These are phyloP conservation scores for Actinemys pallida DNA, from an alignment of 2,113 vertebrate genomes.

Conservation along the genomic window DNA sequence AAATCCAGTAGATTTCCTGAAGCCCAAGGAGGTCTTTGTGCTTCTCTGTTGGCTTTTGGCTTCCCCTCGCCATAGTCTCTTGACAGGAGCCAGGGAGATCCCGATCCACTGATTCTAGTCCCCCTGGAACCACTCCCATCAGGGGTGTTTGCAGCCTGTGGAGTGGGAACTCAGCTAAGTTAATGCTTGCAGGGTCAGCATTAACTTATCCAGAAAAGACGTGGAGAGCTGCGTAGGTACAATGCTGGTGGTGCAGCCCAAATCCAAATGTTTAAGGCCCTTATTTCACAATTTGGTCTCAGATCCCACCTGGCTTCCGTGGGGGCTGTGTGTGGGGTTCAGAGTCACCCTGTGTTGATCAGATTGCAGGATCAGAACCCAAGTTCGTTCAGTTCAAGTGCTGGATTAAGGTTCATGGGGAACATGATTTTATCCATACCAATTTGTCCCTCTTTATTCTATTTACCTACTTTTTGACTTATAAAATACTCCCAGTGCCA, in stretches of 20 bases:
- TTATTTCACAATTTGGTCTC: not conserved
- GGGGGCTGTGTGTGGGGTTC: not conserved
- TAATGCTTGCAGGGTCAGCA: not conserved
- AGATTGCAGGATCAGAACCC: not conserved
- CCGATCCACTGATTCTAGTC: not conserved
- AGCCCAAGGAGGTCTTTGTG: not conserved
- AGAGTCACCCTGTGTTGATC: accelerated
- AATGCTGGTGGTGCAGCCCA: not conserved
- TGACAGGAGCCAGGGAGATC: not conserved
- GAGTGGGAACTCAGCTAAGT: not conserved
- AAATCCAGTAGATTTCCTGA: not conserved
- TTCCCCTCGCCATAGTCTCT: not conserved
- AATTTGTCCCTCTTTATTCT: not conserved
- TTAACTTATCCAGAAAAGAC: not conserved
- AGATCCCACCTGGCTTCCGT: not conserved
- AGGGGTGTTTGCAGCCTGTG: not conserved
- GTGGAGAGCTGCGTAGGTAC: not conserved
- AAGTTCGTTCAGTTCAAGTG: not conserved
- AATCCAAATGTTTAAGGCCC: not conserved
- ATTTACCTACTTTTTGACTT: not conserved
- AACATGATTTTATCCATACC: not conserved
- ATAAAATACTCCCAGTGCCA: not conserved
- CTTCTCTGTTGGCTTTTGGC: not conserved
- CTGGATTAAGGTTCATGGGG: not conserved
- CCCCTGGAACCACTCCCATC: not conserved